Evolutionary conservation across 2,113 vertebrate genomes (phyloP).

Genomic region (Lepus timidus): DNA sequence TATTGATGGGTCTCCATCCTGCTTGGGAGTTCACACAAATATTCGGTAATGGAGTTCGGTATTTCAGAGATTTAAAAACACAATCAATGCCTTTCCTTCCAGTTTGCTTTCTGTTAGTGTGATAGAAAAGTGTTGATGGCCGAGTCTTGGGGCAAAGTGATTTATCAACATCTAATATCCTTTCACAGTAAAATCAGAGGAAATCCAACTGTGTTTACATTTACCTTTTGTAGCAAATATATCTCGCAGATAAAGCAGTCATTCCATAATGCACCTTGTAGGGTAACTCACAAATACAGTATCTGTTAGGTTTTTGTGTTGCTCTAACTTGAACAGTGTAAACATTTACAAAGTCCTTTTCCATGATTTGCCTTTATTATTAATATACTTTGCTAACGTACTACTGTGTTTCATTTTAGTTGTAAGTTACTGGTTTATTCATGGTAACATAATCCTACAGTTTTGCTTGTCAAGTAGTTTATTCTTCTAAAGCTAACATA

Average conservation of each 20-base stretch:
- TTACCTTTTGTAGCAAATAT: neutral
- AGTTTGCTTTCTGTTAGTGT: neutral
- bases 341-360: neutral
- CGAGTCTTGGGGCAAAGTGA: neutral
- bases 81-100: neutral
- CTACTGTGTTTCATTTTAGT: neutral
- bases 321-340: neutral
- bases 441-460: neutral
- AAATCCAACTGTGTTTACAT: neutral
- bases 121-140: neutral
- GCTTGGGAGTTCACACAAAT: neutral
- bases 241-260: neutral
- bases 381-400: neutral
- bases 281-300: constrained; percentile 2
- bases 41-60: neutral
- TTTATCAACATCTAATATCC: neutral
- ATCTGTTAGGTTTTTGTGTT: neutral
- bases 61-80: constrained; percentile 28
- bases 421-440: neutral
- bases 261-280: constrained; percentile 19
- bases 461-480: neutral
- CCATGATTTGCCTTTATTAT: constrained; percentile 1
- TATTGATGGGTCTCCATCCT: neutral
- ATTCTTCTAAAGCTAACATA: neutral
- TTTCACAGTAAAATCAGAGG: neutral